A percentile compares a stretch with the other conserved stretches of the same genome.
Conservation (phyloP, 2,113 vertebrate genomes). For the Procavia capensis region DNA sequence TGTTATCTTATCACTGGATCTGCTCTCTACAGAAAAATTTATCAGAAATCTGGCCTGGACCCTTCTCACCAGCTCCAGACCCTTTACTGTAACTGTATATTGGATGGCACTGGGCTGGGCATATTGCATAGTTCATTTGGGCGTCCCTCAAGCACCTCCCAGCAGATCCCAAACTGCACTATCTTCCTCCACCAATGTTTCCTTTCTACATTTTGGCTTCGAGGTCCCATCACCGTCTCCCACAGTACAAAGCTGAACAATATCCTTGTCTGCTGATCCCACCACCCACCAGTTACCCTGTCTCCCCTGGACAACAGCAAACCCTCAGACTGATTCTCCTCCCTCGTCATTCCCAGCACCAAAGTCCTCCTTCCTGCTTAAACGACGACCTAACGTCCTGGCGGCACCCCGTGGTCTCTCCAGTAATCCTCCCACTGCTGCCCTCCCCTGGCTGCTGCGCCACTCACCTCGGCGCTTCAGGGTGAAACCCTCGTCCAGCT, state of each 20-base stretch:
- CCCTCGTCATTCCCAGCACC: accelerated
- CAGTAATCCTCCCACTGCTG: no score
- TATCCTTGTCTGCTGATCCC: accelerated
- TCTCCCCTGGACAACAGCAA: no score
- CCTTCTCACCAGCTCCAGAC: accelerated
- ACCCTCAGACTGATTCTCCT: accelerated
- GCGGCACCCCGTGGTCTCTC: no score
- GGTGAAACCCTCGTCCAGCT: not conserved
- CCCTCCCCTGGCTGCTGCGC: not conserved
- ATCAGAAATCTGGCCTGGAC: not conserved
- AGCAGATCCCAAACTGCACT: accelerated
- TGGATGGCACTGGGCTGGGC: no score
- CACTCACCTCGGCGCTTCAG: not conserved
- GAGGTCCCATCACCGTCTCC: not conserved
- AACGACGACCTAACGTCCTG: not conserved
- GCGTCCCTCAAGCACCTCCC: not conserved
- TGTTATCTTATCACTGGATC: not conserved
- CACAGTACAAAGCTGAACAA: accelerated
- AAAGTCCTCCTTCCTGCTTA: not conserved
- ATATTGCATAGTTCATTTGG: no score
- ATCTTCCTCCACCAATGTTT: not conserved
- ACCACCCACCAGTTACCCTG: no score
- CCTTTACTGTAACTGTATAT: accelerated
- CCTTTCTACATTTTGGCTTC: accelerated
- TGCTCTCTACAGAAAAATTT: not conserved